Percentiles rank a stretch among this genome's conserved stretches.
Evolutionary conservation across 2,888 invertebrate genomes (phyloP).

Genomic region (Apodemia zela): DNA sequence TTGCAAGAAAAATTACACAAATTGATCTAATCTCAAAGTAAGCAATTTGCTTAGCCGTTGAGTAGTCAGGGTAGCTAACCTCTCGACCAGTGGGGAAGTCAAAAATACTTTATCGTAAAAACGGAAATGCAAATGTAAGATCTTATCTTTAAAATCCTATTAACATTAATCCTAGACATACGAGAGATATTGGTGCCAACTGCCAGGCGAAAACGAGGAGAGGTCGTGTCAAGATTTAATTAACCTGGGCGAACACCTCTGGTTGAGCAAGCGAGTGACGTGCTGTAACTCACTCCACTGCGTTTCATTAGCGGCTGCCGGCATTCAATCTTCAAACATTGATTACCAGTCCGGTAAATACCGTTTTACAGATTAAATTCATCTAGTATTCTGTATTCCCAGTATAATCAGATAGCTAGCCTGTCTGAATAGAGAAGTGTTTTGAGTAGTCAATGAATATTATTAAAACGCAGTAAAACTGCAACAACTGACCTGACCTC

Average conservation of each 20-base stretch:
- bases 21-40: not conserved
- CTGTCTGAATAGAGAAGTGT: not conserved
- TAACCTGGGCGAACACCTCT: constrained; percentile 41
- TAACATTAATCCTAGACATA: not conserved
- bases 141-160: not conserved
- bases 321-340: constrained; percentile 29
- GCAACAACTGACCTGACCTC: no score
- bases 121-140: not conserved
- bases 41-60: no score
- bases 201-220: constrained; percentile 25
- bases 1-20: not conserved
- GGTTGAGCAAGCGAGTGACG: not conserved
- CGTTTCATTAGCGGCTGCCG: constrained; percentile 47
- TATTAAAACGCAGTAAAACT: no score
- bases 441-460: no score
- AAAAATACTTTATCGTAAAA: no score
- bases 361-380: constrained; percentile 26
- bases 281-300: constrained; percentile 43
- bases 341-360: constrained; percentile 32
- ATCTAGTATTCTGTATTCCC: constrained; percentile 25
- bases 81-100: no score
- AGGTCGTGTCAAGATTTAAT: constrained; percentile 56
- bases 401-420: not conserved
- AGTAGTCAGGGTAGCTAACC: no score
- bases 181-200: constrained; percentile 5